Evolutionary conservation across 2,888 invertebrate species (phyloP), one percentile per base, ranked within the genome.

Genomic region (Rambutsinella grinnellia): DNA sequence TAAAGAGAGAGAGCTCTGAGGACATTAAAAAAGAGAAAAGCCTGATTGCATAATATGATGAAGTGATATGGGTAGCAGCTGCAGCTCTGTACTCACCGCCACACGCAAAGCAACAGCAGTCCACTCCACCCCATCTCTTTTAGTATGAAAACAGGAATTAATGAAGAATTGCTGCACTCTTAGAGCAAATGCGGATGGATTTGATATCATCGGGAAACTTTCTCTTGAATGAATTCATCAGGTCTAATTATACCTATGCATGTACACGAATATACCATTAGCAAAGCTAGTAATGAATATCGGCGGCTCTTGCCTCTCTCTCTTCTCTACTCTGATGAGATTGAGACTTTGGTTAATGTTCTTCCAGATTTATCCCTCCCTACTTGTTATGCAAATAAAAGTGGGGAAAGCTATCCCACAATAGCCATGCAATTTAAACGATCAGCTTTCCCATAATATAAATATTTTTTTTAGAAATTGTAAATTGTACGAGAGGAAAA

Each of bases 11-110:
- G n/a, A n/a, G n/a, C n/a, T n/a, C n/a, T 61, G 3, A 10, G 19
- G 6, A 26, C 49, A 61, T 61, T 44, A 44, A 26, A 49, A 61
- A 49, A 61, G 15, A 21, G 58, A 28, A 44, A 36, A 58, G n/a
- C 21, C 57, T 54, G 61, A 61, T 69, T 69, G 69, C 44, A n/a
- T 23, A 26, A 60, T 15, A 61, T 61, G 54, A 61, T 69, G 69
- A 61, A 69, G 60, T 61, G 53, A 61, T 61, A 49, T 68, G 21
- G 69, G 69, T 44, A 61, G 69, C 69, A 69, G 69, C 53, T 69
- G 69, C n/a, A n/a, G n/a, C n/a, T n/a, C n/a, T 69, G 69, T 46
- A 24, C 69, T 61, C 49, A 61, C 69, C 61, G 54, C 61, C 61
- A 28, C 53, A 69, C 21, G 23, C 3, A 2, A 27, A 26, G 8